Percentiles rank a stretch among this genome's conserved stretches.
phyloP scores from a whole-genome alignment of 35 echinoderm and acorn worm genomes.

The Apostichopus parvimensis region DNA sequence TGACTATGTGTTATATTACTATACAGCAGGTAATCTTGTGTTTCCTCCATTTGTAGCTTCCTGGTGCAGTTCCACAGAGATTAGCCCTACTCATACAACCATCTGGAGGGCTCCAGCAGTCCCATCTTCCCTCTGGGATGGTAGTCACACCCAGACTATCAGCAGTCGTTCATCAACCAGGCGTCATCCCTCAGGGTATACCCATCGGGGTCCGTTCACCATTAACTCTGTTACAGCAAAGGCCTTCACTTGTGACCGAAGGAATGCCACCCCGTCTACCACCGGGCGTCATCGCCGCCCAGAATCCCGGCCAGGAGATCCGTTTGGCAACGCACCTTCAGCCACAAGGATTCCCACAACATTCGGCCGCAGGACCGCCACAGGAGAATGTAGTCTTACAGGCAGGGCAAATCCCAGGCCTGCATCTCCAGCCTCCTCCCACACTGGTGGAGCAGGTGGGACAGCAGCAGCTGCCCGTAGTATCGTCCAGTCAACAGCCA shows the following conservation, averaged over 20 bases:
- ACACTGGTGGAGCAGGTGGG: conserved; percentile 8
- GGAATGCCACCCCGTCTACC: background rate
- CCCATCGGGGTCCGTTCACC: conserved; percentile 17
- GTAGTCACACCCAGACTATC: conserved; percentile 18
- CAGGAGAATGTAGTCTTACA: conserved; percentile 9
- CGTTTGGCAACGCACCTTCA: background rate
- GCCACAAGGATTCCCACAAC: background rate
- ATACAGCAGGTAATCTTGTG: too few relatives aligned
- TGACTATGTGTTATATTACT: too few relatives aligned
- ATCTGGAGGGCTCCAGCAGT: conserved; percentile 13
- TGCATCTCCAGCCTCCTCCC: conserved; percentile 24
- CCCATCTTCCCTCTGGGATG: conserved; percentile 1
- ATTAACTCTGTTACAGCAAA: conserved; percentile 21
- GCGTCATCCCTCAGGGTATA: conserved; percentile 7
- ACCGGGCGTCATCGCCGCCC: background rate
- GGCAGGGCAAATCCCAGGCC: background rate
- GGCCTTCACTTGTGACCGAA: conserved; percentile 6
- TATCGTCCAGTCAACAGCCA: background rate
- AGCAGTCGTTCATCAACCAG: conserved; percentile 12
- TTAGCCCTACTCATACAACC: conserved; percentile 24
- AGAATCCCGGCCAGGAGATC: conserved; percentile 6
- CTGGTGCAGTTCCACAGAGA: background rate
- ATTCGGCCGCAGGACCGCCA: background rate
- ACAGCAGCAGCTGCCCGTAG: background rate
- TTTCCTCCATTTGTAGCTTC: conserved; percentile 1